Base-by-base conservation (phyloP, 2,888 invertebrate species). In the Gastrophysa polygoni region DNA sequence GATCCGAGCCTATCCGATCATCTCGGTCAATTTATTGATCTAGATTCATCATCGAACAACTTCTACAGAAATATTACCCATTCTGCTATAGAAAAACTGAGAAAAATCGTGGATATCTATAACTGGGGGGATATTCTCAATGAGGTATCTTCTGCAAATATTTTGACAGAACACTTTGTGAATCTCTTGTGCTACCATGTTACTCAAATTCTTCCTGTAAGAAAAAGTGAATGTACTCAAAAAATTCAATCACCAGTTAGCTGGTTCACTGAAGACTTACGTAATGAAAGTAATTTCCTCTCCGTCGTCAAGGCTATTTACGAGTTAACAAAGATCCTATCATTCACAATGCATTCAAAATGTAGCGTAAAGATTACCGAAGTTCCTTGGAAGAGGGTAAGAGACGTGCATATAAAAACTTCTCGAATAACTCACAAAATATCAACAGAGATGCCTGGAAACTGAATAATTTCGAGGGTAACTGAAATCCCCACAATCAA, bases 181-280 rank as follows among this genome's bases (percentile, higher is more conserved):
- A 32, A 32, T 32, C 29, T 32, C 10, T 32, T 32, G 29, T 8
- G 29, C 10, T 32, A 32, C 29, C 29, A 32, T 32, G 29, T 32
- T 32, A 32, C 29, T 32, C 29, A 10, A 32, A 32, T 44, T 44
- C 16, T 44, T 10, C 14, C 44, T 7, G 7, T 44, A 18, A 44
- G 18, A 14, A 44, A 17, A 44, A 16, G 18, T 44, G 16, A 18
- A 18, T 7, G 18, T 18, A 17, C 10, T 7, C 16, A 44, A 2
- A 44, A 44, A 18, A 16, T 5, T 44, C 16, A 49, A 21, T 21
- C 49, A 21, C 49, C 49, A 20, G 49, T 49, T 1, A 11, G 21
- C 49, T 49, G 49, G 49, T 49, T 49, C n/a, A 49, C 17, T 28
- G 49, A 49, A 7, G 28, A 49, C 3, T 21, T 49, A 21, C 49